Percentiles rank a stretch among this genome's conserved stretches.
These are phyloP conservation scores for Pteronotus mesoamericanus DNA, from an alignment of 2,797 vertebrate species.

Conservation along the genomic window DNA sequence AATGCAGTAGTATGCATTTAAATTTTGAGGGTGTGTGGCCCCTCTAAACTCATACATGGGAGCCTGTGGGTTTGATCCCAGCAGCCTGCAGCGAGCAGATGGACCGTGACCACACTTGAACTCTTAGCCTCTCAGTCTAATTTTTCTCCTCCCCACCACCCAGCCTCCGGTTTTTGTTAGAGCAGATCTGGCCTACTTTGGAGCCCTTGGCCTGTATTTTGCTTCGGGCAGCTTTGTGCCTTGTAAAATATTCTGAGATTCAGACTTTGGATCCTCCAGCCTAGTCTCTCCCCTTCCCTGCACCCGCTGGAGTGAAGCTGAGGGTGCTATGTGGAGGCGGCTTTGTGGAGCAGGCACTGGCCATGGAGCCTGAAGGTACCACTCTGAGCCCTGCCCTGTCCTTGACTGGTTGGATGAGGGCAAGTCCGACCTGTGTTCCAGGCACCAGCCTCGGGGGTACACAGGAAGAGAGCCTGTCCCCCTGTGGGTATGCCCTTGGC, in stretches of 20 bases:
- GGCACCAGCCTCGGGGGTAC: background rate
- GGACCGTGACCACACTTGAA: background rate
- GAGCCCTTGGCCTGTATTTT: slow-evolving; percentile 69
- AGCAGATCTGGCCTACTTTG: slow-evolving; percentile 64
- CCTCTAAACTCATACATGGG: background rate
- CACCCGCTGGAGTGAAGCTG: background rate
- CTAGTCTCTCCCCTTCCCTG: background rate
- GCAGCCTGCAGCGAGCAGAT: background rate
- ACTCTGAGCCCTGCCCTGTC: background rate
- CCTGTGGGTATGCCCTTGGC: background rate
- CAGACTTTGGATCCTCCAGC: background rate
- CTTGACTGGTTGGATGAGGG: background rate
- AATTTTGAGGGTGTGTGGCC: background rate
- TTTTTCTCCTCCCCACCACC: background rate
- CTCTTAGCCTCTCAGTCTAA: slow-evolving; percentile 39
- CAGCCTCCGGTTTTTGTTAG: slow-evolving; percentile 23
- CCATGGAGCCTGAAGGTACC: background rate
- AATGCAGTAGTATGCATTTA: background rate
- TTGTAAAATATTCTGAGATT: slow-evolving; percentile 25
- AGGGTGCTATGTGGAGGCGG: background rate
- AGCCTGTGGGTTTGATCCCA: background rate
- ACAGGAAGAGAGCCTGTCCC: background rate
- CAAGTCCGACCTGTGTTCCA: background rate
- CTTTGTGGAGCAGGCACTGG: background rate
- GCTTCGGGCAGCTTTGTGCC: background rate